These are phyloP conservation scores for Notospermus geniculatus DNA, from an alignment of 1,140 invertebrate genomes.

Conservation along the genomic window DNA sequence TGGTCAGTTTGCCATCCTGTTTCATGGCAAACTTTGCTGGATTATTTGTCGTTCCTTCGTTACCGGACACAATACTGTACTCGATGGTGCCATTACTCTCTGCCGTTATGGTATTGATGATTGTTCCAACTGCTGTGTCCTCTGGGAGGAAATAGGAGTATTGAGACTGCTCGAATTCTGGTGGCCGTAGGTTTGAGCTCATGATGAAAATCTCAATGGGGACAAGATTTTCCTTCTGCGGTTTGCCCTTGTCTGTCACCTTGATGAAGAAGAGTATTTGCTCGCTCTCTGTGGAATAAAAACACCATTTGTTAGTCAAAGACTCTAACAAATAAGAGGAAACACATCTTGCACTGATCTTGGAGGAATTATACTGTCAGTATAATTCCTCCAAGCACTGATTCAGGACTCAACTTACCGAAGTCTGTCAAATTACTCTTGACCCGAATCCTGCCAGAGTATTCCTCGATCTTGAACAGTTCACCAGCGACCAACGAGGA, in stretches of 20 bases:
- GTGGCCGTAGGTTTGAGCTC: slow-evolving; percentile 66
- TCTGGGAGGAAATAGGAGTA: slow-evolving; percentile 79
- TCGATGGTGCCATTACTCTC: slow-evolving; percentile 51
- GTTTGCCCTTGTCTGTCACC: slow-evolving; percentile 74
- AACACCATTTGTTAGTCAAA: no score
- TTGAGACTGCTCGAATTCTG: slow-evolving; percentile 65
- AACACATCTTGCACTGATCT: background rate
- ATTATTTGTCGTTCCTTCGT: slow-evolving; percentile 38
- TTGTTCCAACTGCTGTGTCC: slow-evolving; percentile 64
- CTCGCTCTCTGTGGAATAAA: slow-evolving; percentile 65
- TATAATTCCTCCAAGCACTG: background rate
- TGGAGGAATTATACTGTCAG: background rate
- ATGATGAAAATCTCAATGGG: slow-evolving; percentile 78
- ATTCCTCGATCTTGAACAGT: slow-evolving; percentile 32
- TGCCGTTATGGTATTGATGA: slow-evolving; percentile 49
- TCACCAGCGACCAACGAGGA: slow-evolving; percentile 33
- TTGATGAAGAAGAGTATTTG: slow-evolving; percentile 86
- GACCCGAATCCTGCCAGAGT: slow-evolving; percentile 33
- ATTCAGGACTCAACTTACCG: slow-evolving; percentile 17
- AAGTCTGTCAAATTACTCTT: slow-evolving; percentile 25
- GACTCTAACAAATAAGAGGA: no score
- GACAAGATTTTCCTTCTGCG: slow-evolving; percentile 70
- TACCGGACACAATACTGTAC: slow-evolving; percentile 69
- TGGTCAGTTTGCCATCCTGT: slow-evolving; percentile 68
- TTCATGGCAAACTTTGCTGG: slow-evolving; percentile 71